These are phyloP conservation scores for Platyscapa corneri DNA, from an alignment of 1,140 invertebrate genomes.

Conservation along the genomic window DNA sequence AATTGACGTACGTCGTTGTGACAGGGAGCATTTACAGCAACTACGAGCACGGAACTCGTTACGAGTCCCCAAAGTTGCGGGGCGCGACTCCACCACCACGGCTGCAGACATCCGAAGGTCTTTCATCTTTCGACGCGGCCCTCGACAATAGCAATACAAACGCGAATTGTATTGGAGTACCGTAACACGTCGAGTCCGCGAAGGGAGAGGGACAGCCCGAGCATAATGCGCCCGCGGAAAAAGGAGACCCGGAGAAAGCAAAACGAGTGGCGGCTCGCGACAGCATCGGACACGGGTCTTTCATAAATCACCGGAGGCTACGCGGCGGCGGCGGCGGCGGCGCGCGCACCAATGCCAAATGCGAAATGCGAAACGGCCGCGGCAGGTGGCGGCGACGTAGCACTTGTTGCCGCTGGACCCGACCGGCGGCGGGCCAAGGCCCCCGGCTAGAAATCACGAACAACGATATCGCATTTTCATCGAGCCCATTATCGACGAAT, in stretches of 20 bases:
- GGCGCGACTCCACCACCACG: too few species aligned
- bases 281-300: not conserved
- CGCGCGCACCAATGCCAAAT: not conserved
- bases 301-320: constrained; percentile 39
- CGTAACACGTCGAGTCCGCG: not conserved
- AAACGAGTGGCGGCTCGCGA: not conserved
- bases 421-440: not conserved
- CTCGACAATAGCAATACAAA: not conserved
- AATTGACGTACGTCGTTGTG: too few species aligned
- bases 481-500: constrained; percentile 19
- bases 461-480: constrained; percentile 40
- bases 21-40: too few species aligned
- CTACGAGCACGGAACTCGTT: too few species aligned
- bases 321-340: too few species aligned
- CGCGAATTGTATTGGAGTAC: not conserved
- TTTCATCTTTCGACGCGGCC: not conserved
- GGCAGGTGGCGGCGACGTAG: constrained; percentile 33
- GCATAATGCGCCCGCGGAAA: not conserved
- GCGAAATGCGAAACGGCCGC: constrained; percentile 34
- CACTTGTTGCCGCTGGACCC: constrained; percentile 41
- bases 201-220: not conserved
- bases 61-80: too few species aligned
- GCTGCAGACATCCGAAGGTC: not conserved
- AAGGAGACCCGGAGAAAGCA: not conserved
- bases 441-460: not conserved